phyloP scores from a whole-genome alignment of 2,113 vertebrate species.

The Salvelinus sp. region DNA sequence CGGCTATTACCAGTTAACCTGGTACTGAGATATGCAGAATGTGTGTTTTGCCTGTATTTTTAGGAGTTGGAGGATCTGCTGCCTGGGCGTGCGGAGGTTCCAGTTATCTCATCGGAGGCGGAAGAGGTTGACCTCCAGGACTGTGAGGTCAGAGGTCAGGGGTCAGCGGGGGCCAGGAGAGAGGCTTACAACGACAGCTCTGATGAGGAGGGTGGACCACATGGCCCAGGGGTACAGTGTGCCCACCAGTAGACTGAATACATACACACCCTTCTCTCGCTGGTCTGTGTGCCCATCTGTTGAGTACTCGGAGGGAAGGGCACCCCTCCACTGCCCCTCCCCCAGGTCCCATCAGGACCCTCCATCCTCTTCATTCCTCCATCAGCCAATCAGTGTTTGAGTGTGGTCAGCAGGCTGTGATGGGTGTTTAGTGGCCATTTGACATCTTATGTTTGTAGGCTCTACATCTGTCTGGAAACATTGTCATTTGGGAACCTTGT shows the following conservation, averaged over 20 bases:
- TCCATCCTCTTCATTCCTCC: neutral
- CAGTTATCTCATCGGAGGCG: conserved; percentile 85
- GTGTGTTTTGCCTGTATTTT: conserved; percentile 21
- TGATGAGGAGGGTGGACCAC: conserved; percentile 93
- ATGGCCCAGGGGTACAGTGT: conserved; percentile 96
- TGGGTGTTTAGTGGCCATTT: conserved; percentile 49
- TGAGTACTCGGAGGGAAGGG: too few species aligned
- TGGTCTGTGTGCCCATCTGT: too few species aligned
- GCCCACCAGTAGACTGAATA: conserved; percentile 87
- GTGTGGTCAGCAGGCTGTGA: conserved; percentile 36
- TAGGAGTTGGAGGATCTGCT: conserved; percentile 97
- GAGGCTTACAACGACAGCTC: conserved; percentile 98
- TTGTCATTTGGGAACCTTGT: conserved; percentile 11
- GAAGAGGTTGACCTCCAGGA: conserved; percentile 97
- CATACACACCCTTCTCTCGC: neutral
- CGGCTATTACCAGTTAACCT: too few species aligned
- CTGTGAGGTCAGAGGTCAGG: conserved; percentile 88
- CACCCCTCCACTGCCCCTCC: too few species aligned
- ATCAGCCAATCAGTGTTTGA: too few species aligned
- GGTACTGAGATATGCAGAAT: too few species aligned
- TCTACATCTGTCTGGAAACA: too few species aligned
- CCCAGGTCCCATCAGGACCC: conserved; percentile 13
- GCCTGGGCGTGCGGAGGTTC: conserved; percentile 89
- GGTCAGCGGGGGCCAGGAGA: conserved; percentile 81
- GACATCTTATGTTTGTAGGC: conserved; percentile 52